phyloP scores from a whole-genome alignment of 2,888 invertebrate species.

The Ecdyonurus torrentis region DNA sequence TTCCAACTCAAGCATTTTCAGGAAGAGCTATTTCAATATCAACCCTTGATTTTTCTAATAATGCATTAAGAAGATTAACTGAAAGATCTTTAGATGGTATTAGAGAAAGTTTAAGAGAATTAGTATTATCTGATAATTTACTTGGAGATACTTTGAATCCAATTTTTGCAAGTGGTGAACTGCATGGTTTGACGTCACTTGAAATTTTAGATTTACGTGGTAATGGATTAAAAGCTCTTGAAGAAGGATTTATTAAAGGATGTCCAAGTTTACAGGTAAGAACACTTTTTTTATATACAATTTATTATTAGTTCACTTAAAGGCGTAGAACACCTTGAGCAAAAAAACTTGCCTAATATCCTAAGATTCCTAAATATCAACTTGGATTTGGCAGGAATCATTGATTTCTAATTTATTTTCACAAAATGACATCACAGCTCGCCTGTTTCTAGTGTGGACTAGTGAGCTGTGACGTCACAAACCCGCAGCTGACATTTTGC shows the following conservation, averaged over 20 bases:
- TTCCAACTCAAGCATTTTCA: conserved; percentile 1
- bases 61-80: conserved; percentile 59
- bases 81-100: conserved; percentile 55
- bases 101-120: conserved; percentile 44
- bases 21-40: conserved; percentile 20
- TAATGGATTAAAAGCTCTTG: conserved; percentile 64
- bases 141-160: conserved; percentile 72
- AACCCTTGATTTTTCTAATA: conserved; percentile 65
- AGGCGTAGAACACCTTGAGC: too few species aligned
- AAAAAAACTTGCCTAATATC: too few species aligned
- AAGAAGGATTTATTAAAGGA: conserved; percentile 73
- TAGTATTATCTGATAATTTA: conserved; percentile 62
- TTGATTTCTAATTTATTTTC: too few species aligned
- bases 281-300: background rate
- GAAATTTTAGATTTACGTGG: conserved; percentile 60
- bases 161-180: conserved; percentile 73
- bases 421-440: too few species aligned
- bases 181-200: conserved; percentile 56
- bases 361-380: too few species aligned
- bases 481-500: too few species aligned
- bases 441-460: too few species aligned
- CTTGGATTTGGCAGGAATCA: too few species aligned
- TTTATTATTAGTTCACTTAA: background rate
- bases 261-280: conserved; percentile 55
- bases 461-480: too few species aligned